Evolutionary conservation across 2,888 invertebrate species (phyloP).

Genomic region (Andrena dorsata): DNA sequence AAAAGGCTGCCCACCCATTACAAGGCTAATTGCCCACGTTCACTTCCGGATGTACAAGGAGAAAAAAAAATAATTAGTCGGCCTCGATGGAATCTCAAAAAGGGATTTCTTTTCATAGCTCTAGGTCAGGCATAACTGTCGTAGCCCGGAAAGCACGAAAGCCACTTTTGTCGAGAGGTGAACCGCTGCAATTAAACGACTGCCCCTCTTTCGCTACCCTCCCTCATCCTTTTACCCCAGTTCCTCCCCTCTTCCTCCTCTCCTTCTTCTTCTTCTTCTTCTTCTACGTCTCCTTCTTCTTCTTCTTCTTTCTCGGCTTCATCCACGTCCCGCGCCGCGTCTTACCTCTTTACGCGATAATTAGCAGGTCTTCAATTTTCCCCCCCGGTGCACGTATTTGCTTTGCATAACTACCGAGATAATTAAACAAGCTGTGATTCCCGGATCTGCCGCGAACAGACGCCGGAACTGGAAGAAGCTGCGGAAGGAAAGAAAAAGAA

Average conservation of each 20-base stretch:
- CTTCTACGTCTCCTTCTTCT: constrained; percentile 10
- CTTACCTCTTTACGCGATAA: constrained; percentile 72
- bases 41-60: constrained; percentile 32
- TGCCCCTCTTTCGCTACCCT: constrained; percentile 42
- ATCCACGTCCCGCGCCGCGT: constrained; percentile 29
- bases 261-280: constrained; percentile 12
- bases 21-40: constrained; percentile 51
- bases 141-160: constrained; percentile 60
- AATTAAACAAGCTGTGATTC: constrained; percentile 76
- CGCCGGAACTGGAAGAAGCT: constrained; percentile 22
- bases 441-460: constrained; percentile 58
- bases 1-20: background rate
- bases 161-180: constrained; percentile 67
- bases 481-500: constrained; percentile 1
- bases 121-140: constrained; percentile 55
- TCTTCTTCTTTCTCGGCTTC: constrained; percentile 12
- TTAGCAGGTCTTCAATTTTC: constrained; percentile 78
- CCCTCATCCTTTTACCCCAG: constrained; percentile 28
- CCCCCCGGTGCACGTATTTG: constrained; percentile 71
- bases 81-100: constrained; percentile 57
- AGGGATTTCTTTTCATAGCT: constrained; percentile 48
- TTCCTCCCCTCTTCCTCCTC: constrained; percentile 1
- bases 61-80: constrained; percentile 60
- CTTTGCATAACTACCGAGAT: constrained; percentile 74
- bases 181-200: constrained; percentile 73